Percentiles rank a stretch among this genome's conserved stretches.
Conservation (phyloP, 2,113 vertebrate species). For the Petromus typicus region DNA sequence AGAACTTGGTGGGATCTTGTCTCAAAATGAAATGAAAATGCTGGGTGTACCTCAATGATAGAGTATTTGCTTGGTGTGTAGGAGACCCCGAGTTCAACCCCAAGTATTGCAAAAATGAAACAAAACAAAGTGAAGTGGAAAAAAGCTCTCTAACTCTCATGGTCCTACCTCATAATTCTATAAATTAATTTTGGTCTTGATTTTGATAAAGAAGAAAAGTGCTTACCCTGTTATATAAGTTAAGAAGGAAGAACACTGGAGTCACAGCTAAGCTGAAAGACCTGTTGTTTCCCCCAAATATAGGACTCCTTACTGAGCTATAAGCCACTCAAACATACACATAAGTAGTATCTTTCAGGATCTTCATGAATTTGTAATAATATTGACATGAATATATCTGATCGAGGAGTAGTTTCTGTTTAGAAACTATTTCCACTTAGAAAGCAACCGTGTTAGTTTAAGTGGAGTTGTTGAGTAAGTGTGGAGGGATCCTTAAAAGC, state of each 20-base stretch:
- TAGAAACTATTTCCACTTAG: slow-evolving; percentile 54
- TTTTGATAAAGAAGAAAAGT: slow-evolving; percentile 37
- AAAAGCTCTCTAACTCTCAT: neutral
- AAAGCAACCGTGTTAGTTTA: slow-evolving; percentile 34
- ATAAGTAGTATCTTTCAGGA: neutral
- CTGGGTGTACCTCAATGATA: neutral
- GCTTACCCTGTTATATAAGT: slow-evolving; percentile 11
- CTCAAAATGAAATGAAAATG: neutral
- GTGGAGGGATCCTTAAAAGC: slow-evolving; percentile 17
- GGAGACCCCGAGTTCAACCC: neutral
- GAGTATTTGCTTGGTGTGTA: neutral
- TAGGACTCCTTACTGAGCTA: slow-evolving; percentile 23
- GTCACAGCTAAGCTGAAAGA: neutral
- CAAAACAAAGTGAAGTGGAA: neutral
- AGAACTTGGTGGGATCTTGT: neutral
- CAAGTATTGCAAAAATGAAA: neutral
- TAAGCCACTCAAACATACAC: slow-evolving; percentile 32
- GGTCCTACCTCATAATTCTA: neutral
- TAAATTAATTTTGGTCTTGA: slow-evolving; percentile 59
- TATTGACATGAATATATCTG: slow-evolving; percentile 45
- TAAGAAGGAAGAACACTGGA: slow-evolving; percentile 26
- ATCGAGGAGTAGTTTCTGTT: slow-evolving; percentile 38
- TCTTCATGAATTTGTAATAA: slow-evolving; percentile 48
- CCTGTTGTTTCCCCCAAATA: slow-evolving; percentile 3
- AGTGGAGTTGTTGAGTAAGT: slow-evolving; percentile 31